Base-by-base conservation (phyloP, 2,797 vertebrate genomes). In the Alfaro cultratus region DNA sequence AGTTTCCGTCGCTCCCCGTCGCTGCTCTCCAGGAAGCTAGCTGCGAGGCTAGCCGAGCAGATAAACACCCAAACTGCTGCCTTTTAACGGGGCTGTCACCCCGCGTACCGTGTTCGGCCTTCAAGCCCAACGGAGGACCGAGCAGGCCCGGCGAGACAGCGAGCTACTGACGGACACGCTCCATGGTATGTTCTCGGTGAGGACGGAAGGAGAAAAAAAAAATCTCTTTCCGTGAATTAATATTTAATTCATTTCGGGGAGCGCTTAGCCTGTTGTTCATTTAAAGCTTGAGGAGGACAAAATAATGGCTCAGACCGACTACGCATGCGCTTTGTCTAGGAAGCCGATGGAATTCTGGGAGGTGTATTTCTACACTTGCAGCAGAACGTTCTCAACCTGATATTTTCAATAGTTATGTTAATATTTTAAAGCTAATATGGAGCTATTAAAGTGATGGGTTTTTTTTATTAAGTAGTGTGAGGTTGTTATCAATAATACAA, bases 251-350 rank as follows among this genome's bases (percentile, higher is more conserved):
- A 93, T 94, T 91, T 93, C 87, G 82, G 85, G 90, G 77, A 91
- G 77, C 86, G 91, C 83, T 90, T 84, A 85, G 93, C 86, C 94
- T 87, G 89, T 88, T 95, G 93, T 94, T 95, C 94, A 94, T 93
- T 94, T 95, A 90, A 89, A 92, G 94, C 94, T 94, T 91, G 82
- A 85, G 87, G 91, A 94, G 90, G 92, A 94, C 95, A 92, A 94
- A 95, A 95, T 95, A 96, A 95, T 94, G 93, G 93, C 89, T 87
- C 87, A 80, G 82, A 76, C 47, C 21, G 29, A 79, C 1, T 12
- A 72, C 95, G 95, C 96, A 93, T 94, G 96, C 95, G 95, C 88
- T 41, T 0, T 73, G 8, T 8, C 10, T 70, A 67, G 41, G 15
- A 34, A 13, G 15, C 26, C 3, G 4, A 13, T 0, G 80, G 93